Conservation (phyloP, 2,797 vertebrate species). For the Sebastes dallii region DNA sequence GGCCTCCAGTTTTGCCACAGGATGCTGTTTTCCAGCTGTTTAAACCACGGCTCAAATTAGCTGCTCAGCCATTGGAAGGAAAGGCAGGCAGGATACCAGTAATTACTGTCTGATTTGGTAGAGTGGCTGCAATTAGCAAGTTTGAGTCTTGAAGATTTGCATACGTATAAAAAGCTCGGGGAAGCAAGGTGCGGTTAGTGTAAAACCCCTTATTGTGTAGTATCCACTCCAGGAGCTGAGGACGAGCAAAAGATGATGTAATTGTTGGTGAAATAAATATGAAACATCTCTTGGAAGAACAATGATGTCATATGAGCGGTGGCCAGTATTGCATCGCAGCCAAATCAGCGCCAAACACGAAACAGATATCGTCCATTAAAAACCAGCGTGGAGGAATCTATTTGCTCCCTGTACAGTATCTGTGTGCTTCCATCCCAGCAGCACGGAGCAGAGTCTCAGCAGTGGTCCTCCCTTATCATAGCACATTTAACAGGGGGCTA, state of each 20-base stretch:
- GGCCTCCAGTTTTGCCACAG: slow-evolving; percentile 72
- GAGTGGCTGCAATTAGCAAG: slow-evolving; percentile 86
- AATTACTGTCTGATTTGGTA: slow-evolving; percentile 90
- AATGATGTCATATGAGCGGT: not conserved
- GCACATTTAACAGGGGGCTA: slow-evolving; percentile 83
- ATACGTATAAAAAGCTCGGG: slow-evolving; percentile 60
- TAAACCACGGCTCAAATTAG: slow-evolving; percentile 86
- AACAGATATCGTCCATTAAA: slow-evolving; percentile 14
- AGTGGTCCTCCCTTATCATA: slow-evolving; percentile 81
- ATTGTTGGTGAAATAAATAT: not conserved
- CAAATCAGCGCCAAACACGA: slow-evolving; percentile 10
- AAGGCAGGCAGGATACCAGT: slow-evolving; percentile 87
- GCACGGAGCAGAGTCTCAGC: slow-evolving; percentile 64
- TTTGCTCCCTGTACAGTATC: slow-evolving; percentile 59
- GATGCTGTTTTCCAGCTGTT: slow-evolving; percentile 86
- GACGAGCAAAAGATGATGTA: slow-evolving; percentile 22
- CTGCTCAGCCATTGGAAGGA: slow-evolving; percentile 87
- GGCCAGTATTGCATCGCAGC: not conserved
- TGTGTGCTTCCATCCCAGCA: slow-evolving; percentile 45
- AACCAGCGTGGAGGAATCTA: slow-evolving; percentile 53
- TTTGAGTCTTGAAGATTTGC: slow-evolving; percentile 71
- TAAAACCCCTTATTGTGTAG: not conserved
- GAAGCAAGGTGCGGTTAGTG: slow-evolving; percentile 46
- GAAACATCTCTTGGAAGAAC: not conserved
- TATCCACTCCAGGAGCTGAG: not conserved